A percentile compares a stretch with the other conserved stretches of the same genome.
These are phyloP conservation scores for Ciona savignyi DNA, from an alignment of 23 tunicate species.

Conservation along the genomic window DNA sequence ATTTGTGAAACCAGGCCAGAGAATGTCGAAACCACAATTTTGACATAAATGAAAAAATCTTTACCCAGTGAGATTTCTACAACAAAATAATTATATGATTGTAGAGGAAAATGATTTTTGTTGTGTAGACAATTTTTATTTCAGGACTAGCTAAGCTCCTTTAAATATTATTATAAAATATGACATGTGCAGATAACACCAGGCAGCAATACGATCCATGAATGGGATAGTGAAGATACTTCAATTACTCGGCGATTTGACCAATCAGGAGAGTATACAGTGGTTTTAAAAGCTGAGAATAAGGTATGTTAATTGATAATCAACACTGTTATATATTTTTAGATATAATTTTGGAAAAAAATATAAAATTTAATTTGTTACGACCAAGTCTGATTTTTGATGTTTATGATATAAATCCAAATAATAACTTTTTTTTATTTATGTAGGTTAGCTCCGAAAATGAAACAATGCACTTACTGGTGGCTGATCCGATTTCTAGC, in stretches of 20 bases:
- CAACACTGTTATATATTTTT: background rate
- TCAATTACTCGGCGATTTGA: background rate
- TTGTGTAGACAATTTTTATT: too few species aligned
- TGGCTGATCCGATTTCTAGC: background rate
- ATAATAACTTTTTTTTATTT: background rate
- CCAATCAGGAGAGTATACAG: background rate
- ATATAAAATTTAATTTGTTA: too few species aligned
- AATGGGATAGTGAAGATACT: background rate
- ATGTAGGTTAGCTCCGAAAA: background rate
- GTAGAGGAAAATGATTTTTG: too few species aligned
- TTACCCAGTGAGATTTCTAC: too few species aligned
- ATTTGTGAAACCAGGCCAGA: too few species aligned
- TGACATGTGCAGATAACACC: background rate
- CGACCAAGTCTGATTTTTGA: too few species aligned
- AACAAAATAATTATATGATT: too few species aligned
- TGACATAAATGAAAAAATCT: too few species aligned
- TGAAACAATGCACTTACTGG: background rate
- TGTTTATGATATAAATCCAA: background rate
- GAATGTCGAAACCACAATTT: too few species aligned
- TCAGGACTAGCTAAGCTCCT: too few species aligned
- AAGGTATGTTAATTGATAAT: background rate
- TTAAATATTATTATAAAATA: background rate
- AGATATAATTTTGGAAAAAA: too few species aligned
- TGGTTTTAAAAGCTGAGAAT: background rate
- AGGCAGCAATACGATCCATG: background rate